phyloP scores from a whole-genome alignment of 92 coral and sea anemone genomes.

The Actinostola sp. region DNA sequence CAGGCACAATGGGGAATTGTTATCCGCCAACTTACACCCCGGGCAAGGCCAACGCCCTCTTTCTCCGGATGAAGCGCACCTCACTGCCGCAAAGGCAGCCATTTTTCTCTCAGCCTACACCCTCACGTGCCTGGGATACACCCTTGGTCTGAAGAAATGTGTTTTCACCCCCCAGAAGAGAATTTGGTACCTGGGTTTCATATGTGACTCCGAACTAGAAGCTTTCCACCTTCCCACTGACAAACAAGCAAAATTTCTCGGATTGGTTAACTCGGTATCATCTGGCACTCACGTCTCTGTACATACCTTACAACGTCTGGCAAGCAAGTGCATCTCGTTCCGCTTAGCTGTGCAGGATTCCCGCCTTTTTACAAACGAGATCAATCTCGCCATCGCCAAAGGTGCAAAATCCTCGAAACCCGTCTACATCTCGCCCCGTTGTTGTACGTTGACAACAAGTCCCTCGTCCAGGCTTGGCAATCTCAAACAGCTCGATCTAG shows the following conservation, averaged over 20 bases:
- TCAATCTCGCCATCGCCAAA: constrained; percentile 27
- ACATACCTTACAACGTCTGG: constrained; percentile 15
- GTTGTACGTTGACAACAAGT: constrained; percentile 23
- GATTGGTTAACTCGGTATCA: no score
- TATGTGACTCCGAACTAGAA: background rate
- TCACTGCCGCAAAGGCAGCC: constrained; percentile 5
- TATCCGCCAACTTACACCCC: background rate
- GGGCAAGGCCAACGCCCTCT: background rate
- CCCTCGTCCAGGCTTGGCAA: constrained; percentile 29
- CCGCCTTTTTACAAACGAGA: constrained; percentile 22
- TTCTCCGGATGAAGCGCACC: background rate
- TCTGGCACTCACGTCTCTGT: no score
- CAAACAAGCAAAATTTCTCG: constrained; percentile 10
- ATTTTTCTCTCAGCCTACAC: constrained; percentile 15
- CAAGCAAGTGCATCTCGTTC: constrained; percentile 19
- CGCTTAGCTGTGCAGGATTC: constrained; percentile 16
- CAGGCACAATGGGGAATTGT: constrained; percentile 21
- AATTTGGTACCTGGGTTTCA: constrained; percentile 17
- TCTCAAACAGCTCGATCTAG: constrained; percentile 11
- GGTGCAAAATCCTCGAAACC: constrained; percentile 5
- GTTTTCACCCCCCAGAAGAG: background rate
- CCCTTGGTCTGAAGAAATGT: constrained; percentile 3
- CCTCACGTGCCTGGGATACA: constrained; percentile 2
- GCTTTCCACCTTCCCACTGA: constrained; percentile 19
- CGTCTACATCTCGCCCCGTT: background rate